Evolutionary conservation across 2,888 invertebrate species (phyloP).

Genomic region (Sisyra terminalis): DNA sequence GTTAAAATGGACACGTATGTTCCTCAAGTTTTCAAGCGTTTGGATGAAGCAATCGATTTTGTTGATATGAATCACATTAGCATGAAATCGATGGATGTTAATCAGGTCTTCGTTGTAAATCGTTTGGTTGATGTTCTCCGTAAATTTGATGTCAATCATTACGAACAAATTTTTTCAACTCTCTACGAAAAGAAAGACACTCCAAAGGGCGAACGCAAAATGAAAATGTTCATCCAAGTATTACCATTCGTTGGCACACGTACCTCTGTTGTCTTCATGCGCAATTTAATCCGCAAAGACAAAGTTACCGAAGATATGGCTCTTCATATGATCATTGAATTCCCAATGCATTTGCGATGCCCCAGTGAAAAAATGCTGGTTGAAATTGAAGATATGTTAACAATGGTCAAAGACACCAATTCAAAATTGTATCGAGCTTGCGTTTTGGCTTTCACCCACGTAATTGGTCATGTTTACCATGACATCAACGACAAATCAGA

Average conservation of each 20-base stretch:
- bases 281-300: constrained; percentile 21
- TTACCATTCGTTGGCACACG: constrained; percentile 30
- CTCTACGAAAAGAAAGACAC: constrained; percentile 13
- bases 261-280: constrained; percentile 24
- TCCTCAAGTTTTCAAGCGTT: neutral
- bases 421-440: constrained; percentile 21
- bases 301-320: constrained; percentile 20
- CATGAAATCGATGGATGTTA: constrained; percentile 19
- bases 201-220: constrained; percentile 10
- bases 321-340: constrained; percentile 22
- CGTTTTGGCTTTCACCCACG: constrained; percentile 27
- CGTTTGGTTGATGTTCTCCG: constrained; percentile 19
- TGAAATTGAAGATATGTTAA: constrained; percentile 22
- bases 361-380: constrained; percentile 24
- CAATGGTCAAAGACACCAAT: constrained; percentile 15
- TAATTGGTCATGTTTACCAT: constrained; percentile 18
- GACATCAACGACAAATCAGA: constrained; percentile 10
- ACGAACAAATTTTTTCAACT: constrained; percentile 19
- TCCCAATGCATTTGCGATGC: constrained; percentile 25
- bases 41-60: constrained; percentile 20
- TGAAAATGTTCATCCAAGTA: constrained; percentile 25
- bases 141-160: constrained; percentile 18
- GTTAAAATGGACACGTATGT: constrained; percentile 18
- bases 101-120: constrained; percentile 22
- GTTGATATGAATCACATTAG: constrained; percentile 22